Evolutionary conservation across 2,113 vertebrate species (phyloP).

Genomic region (Mionectes macconnelli): DNA sequence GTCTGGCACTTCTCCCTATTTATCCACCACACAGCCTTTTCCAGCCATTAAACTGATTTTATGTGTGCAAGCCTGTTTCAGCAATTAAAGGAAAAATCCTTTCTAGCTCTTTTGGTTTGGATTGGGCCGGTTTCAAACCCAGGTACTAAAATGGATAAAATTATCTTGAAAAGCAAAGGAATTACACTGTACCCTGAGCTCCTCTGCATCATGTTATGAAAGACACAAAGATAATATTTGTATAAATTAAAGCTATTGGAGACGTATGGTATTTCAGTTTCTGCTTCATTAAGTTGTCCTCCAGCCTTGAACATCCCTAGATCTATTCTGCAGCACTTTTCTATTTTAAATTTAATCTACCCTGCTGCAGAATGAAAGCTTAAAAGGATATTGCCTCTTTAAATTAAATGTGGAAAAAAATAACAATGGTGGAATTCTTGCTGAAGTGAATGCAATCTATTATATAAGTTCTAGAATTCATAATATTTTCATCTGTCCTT

Average conservation of each 20-base stretch:
- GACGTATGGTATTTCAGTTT: conserved; percentile 65
- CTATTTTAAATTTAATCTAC: conserved; percentile 71
- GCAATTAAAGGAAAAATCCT: conserved; percentile 54
- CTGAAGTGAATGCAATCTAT: conserved; percentile 54
- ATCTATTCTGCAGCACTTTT: conserved; percentile 65
- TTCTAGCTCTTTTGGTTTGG: conserved; percentile 50
- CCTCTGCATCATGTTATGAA: conserved; percentile 55
- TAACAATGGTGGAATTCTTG: conserved; percentile 51
- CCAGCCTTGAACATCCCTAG: conserved; percentile 61
- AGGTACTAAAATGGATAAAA: conserved; percentile 63
- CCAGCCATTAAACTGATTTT: conserved; percentile 47
- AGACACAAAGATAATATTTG: conserved; percentile 71
- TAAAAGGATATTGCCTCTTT: conserved; percentile 67
- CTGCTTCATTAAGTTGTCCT: conserved; percentile 72
- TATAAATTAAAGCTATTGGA: conserved; percentile 72
- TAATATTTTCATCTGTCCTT: conserved; percentile 42
- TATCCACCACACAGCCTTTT: neutral
- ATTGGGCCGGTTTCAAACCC: conserved; percentile 53
- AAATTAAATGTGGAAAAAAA: conserved; percentile 67
- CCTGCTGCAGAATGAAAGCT: conserved; percentile 54
- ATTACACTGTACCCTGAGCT: conserved; percentile 20
- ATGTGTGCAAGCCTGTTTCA: conserved; percentile 19
- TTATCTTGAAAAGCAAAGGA: conserved; percentile 51
- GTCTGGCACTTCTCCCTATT: neutral
- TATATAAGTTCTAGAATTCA: conserved; percentile 52